Base-by-base conservation (phyloP, 1,140 invertebrate genomes). In the Lethrus apterus region DNA sequence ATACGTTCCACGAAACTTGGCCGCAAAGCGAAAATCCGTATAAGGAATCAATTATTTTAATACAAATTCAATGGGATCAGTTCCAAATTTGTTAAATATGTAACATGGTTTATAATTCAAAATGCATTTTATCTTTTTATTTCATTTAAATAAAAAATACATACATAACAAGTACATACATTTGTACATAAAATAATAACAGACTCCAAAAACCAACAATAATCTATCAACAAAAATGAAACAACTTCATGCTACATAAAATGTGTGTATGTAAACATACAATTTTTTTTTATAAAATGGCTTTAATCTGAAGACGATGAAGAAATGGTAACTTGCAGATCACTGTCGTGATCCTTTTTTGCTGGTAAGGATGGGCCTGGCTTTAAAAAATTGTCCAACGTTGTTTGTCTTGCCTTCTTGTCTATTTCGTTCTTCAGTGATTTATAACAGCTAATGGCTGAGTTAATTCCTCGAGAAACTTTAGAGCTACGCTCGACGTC, bases 371-470 rank as follows among this genome's bases (percentile, higher is more conserved):
- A 46, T 50, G 48, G 33, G 29, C n/a, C 30, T 50, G 48, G 32
- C 35, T 50, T 50, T 7, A 41, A 50, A 50, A 50, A 50, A 50
- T 46, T 46, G 26, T 50, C 23, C 38, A 43, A 30, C 35, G 35
- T 31, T 42, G 35, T 50, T 50, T 50, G 32, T 46, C 24, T 50
- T 50, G 51, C 45, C 29, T 52, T 50, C 31, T 46, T 49, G 18
- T 49, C 38, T 44, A 40, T 49, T 54, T 52, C 52, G 15, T 54
- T 46, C 24, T 50, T 46, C 38, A 54, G 32, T 49, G 24, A 41
- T 54, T 54, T 46, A 35, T 54, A 47, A 44, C 35, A 48, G 44
- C 36, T 52, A 44, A 53, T 49, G 34, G 38, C 41, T 45, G 40
- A 44, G 32, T 50, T 30, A 19, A 44, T 31, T 8, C 15, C 29